Percentiles rank a stretch among this genome's conserved stretches.
Conservation (phyloP, 2,113 vertebrate genomes). For the Tyrannus savana region DNA sequence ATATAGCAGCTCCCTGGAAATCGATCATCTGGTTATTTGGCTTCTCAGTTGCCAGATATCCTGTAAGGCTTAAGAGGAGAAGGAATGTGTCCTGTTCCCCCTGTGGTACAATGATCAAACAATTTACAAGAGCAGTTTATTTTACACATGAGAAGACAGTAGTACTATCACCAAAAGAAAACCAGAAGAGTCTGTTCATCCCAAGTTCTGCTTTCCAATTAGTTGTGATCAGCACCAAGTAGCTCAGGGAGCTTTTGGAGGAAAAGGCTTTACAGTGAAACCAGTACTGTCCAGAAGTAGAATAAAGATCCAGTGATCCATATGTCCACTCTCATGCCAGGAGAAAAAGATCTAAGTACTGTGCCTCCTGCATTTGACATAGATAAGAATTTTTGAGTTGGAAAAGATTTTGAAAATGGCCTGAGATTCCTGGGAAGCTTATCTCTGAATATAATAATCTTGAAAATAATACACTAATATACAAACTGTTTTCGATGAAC, state of each 20-base stretch:
- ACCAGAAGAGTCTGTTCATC: not conserved
- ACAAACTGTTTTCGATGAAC: not conserved
- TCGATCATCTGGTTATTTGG: not conserved
- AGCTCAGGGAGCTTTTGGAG: not conserved
- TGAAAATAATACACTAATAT: not conserved
- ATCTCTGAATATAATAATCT: not conserved
- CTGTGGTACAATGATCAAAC: not conserved
- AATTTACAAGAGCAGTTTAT: not conserved
- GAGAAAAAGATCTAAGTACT: not conserved
- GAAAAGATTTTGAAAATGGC: not conserved
- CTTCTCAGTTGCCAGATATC: not conserved
- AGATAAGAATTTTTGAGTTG: not conserved
- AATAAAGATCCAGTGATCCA: not conserved
- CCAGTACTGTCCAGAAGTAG: not conserved
- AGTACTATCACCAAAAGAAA: not conserved
- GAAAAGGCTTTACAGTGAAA: not conserved
- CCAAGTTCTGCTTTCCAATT: not conserved
- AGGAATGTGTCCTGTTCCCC: not conserved
- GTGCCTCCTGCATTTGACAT: not conserved
- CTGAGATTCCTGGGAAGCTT: not conserved
- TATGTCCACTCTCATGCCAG: not conserved
- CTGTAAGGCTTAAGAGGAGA: not conserved
- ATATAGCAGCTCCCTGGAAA: not conserved
- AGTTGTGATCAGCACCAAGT: not conserved
- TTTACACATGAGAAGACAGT: not conserved